Percentiles rank a stretch among this genome's conserved stretches.
Conservation (phyloP, 2,888 invertebrate genomes). For the Calephelis perditalis region DNA sequence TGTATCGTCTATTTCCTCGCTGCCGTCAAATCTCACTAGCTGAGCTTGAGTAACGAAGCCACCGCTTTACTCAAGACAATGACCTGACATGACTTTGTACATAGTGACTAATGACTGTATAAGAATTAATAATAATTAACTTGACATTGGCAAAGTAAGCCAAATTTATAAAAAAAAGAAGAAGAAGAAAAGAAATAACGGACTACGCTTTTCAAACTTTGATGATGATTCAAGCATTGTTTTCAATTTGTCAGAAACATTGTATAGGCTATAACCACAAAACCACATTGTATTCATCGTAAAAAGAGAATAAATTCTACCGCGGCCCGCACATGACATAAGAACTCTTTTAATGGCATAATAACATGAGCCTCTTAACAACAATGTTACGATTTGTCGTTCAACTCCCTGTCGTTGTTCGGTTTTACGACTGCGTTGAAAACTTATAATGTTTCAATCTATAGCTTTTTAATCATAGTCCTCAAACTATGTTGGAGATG, state of each 20-base stretch:
- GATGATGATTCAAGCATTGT: neutral
- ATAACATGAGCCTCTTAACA: slow-evolving; percentile 24
- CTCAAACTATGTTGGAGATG: neutral
- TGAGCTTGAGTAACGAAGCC: too few species aligned
- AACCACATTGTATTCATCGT: slow-evolving; percentile 33
- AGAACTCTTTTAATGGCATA: slow-evolving; percentile 31
- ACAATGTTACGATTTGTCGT: slow-evolving; percentile 22
- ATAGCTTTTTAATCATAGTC: slow-evolving; percentile 8
- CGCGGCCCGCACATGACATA: slow-evolving; percentile 32
- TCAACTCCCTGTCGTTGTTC: slow-evolving; percentile 19
- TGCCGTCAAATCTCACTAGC: too few species aligned
- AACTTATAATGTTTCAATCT: slow-evolving; percentile 15
- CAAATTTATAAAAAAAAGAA: too few species aligned
- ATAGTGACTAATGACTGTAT: too few species aligned
- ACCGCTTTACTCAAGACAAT: too few species aligned
- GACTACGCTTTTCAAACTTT: too few species aligned
- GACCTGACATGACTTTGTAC: too few species aligned
- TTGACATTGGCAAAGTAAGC: too few species aligned
- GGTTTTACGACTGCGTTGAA: slow-evolving; percentile 17
- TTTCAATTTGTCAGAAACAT: slow-evolving; percentile 3
- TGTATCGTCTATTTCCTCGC: too few species aligned
- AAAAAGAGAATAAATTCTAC: slow-evolving; percentile 35
- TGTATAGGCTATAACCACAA: slow-evolving; percentile 26
- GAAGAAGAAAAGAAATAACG: too few species aligned
- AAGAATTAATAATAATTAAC: too few species aligned